These are phyloP conservation scores for Cygnus buccinator DNA, from an alignment of 2,113 vertebrate genomes.

Conservation along the genomic window DNA sequence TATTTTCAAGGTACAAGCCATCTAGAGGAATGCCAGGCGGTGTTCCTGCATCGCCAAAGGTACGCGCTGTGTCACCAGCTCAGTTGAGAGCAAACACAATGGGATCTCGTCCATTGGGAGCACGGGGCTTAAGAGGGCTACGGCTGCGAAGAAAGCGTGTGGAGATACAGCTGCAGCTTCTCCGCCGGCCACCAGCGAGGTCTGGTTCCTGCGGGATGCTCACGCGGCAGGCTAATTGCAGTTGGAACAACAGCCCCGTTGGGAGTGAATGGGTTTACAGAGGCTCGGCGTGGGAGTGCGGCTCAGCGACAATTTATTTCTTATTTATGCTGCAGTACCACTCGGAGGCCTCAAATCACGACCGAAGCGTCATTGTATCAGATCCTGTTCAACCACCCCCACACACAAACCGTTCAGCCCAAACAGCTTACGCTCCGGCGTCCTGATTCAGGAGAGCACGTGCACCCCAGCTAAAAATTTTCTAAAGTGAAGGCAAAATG, in stretches of 20 bases:
- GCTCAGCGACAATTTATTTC: neutral
- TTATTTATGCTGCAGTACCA: slow-evolving; percentile 3
- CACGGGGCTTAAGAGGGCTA: neutral
- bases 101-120: neutral
- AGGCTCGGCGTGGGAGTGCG: accelerated
- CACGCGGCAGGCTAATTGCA: neutral
- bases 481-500: neutral
- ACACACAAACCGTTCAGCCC: neutral
- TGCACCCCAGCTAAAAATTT: neutral
- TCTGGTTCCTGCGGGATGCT: neutral
- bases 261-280: slow-evolving; percentile 24
- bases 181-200: neutral
- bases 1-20: neutral
- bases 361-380: neutral
- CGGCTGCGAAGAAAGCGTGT: neutral
- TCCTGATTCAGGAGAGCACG: neutral
- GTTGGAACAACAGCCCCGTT: neutral
- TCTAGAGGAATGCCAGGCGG: neutral
- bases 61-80: neutral
- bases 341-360: neutral
- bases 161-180: neutral
- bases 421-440: neutral
- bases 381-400: neutral
- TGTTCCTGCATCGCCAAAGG: neutral
- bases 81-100: accelerated